These are phyloP conservation scores for Malurus leucopterus DNA, from an alignment of 2,797 vertebrate genomes.

Conservation along the genomic window DNA sequence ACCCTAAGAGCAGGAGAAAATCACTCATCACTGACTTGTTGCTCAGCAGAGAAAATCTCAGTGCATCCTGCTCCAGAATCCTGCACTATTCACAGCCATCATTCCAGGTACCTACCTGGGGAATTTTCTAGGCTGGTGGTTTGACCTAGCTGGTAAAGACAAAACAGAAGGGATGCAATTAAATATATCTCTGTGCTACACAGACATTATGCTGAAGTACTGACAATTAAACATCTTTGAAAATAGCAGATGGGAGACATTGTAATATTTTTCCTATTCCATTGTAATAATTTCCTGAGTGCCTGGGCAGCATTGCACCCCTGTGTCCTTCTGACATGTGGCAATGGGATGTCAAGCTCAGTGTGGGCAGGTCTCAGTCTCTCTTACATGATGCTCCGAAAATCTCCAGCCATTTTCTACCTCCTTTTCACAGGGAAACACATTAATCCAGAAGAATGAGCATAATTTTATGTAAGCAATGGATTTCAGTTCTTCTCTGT, in stretches of 20 bases:
- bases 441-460: background rate
- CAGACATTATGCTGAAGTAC: background rate
- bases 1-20: background rate
- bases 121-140: background rate
- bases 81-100: background rate
- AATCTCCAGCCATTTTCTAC: background rate
- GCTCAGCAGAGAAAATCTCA: background rate
- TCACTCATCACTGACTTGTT: background rate
- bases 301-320: background rate
- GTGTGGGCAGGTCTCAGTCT: background rate
- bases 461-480: background rate
- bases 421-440: background rate
- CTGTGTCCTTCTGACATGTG: background rate
- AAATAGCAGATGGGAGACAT: background rate
- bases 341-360: background rate
- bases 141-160: background rate
- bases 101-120: fast-evolving
- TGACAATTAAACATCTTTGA: background rate
- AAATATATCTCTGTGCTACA: background rate
- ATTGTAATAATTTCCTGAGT: background rate
- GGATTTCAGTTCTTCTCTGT: background rate
- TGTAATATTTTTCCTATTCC: background rate
- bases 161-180: background rate
- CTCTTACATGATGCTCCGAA: background rate
- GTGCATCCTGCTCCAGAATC: background rate